Evolutionary conservation across 2,113 vertebrate species (phyloP).

Genomic region (Erythrocercus mccallii): DNA sequence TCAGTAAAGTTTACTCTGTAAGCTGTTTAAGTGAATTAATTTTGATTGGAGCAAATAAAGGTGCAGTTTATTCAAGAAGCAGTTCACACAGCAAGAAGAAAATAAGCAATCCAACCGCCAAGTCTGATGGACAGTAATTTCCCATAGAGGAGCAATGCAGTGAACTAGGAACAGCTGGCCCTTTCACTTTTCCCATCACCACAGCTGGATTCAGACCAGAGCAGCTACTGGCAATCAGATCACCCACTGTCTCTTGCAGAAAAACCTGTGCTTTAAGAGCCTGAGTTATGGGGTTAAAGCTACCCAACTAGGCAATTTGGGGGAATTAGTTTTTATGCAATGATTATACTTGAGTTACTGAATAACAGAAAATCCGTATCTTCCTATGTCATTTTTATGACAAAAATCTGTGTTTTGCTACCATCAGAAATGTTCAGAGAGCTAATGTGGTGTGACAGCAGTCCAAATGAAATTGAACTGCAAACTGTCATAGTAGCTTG

Average conservation of each 20-base stretch:
- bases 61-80: not conserved
- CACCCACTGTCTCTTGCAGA: not conserved
- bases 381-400: not conserved
- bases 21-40: not conserved
- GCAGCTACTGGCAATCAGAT: not conserved
- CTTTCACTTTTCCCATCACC: not conserved
- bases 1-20: not conserved
- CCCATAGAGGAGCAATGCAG: not conserved
- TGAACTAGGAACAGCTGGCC: not conserved
- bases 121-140: not conserved
- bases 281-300: not conserved
- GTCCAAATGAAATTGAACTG: slow-evolving; percentile 43
- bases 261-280: not conserved
- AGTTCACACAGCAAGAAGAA: not conserved
- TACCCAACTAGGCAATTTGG: not conserved
- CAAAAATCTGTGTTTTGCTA: not conserved
- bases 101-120: not conserved
- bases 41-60: not conserved
- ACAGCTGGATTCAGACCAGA: not conserved
- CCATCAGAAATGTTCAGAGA: not conserved
- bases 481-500: not conserved
- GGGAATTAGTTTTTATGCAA: not conserved
- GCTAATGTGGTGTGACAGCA: slow-evolving; percentile 30
- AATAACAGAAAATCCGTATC: not conserved
- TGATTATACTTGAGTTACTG: not conserved